These are phyloP conservation scores for Hemiscyllium ocellatum DNA, from an alignment of 2,113 vertebrate species.

Conservation along the genomic window DNA sequence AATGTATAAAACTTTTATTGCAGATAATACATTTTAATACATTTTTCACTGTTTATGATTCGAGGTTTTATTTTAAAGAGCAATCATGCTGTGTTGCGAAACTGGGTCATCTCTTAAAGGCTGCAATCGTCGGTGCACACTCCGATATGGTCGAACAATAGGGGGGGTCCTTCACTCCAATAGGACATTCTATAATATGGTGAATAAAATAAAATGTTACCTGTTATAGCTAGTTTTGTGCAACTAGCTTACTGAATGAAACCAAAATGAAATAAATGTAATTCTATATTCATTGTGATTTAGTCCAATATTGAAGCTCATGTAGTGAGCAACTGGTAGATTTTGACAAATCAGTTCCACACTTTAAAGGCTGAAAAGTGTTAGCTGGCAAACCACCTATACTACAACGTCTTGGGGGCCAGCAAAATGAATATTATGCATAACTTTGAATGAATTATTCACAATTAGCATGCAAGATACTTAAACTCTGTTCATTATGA, in stretches of 20 bases:
- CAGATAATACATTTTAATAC: slow-evolving; percentile 38
- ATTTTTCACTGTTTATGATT: slow-evolving; percentile 36
- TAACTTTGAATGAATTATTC: neutral
- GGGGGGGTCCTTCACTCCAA: slow-evolving; percentile 25
- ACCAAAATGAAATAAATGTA: slow-evolving; percentile 2
- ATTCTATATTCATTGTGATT: neutral
- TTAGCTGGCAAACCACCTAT: neutral
- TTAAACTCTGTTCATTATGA: neutral
- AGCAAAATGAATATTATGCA: neutral
- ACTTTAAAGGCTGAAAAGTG: neutral
- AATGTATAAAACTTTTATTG: slow-evolving; percentile 38
- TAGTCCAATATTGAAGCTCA: slow-evolving; percentile 11
- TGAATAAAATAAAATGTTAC: slow-evolving; percentile 37
- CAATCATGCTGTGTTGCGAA: slow-evolving; percentile 26
- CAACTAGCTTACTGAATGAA: slow-evolving; percentile 33
- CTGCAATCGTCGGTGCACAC: slow-evolving; percentile 31
- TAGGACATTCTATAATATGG: slow-evolving; percentile 34
- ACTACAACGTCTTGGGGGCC: neutral
- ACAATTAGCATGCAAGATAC: neutral
- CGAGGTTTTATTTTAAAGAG: slow-evolving; percentile 30
- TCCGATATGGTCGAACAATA: slow-evolving; percentile 33
- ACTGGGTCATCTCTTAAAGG: slow-evolving; percentile 32
- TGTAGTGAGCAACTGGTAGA: neutral
- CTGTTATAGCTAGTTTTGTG: slow-evolving; percentile 17
- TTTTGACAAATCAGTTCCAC: neutral